phyloP scores from a whole-genome alignment of 2,113 vertebrate genomes.

The Cygnus buccinator region DNA sequence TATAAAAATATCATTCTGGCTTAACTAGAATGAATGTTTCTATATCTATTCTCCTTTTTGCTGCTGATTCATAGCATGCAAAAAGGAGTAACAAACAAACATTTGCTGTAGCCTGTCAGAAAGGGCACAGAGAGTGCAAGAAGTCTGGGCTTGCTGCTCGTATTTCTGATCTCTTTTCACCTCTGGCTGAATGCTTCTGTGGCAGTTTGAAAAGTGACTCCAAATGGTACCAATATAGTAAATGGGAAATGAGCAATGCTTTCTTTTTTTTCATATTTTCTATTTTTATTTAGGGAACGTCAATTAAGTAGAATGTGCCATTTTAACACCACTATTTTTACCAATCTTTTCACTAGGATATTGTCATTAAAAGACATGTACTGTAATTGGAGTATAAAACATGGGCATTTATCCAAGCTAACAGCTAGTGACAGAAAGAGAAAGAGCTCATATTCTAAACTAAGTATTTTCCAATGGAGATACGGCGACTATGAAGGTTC shows the following conservation, averaged over 20 bases:
- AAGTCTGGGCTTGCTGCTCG: neutral
- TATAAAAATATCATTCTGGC: neutral
- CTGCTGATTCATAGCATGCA: neutral
- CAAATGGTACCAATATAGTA: neutral
- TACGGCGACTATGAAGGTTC: neutral
- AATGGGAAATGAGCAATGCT: neutral
- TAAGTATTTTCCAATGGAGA: neutral
- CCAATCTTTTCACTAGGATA: neutral
- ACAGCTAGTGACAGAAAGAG: neutral
- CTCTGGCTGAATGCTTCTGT: neutral
- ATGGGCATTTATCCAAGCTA: neutral
- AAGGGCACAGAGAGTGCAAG: neutral
- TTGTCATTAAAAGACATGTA: neutral
- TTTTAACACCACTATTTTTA: neutral
- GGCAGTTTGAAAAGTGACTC: neutral
- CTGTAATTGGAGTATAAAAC: neutral
- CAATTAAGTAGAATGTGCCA: neutral
- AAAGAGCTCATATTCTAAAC: neutral
- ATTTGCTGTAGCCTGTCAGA: neutral
- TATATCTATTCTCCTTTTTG: neutral
- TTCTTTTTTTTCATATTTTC: neutral
- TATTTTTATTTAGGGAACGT: neutral
- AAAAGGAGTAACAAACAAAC: neutral
- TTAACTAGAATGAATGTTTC: neutral
- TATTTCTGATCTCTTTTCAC: neutral